Conservation (phyloP, 1,140 invertebrate genomes). For the Pogonognathellus flavescens region DNA sequence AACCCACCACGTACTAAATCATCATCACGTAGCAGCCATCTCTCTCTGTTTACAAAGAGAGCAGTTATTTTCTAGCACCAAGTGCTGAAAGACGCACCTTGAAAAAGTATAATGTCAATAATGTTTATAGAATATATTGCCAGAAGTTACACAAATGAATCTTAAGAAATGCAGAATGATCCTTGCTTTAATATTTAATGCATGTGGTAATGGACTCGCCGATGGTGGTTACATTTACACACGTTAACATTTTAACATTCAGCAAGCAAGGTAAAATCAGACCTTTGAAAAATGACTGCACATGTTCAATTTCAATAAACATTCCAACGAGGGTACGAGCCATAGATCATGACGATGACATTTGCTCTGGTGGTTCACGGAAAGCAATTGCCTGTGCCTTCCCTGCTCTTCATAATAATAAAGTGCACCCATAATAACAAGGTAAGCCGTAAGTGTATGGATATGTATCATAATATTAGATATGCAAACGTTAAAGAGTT, state of each 20-base stretch:
- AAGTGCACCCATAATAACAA: too few relatives aligned
- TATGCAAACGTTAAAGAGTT: too few relatives aligned
- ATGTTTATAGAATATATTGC: not conserved
- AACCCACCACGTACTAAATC: constrained; percentile 20
- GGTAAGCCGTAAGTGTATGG: too few relatives aligned
- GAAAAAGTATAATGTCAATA: not conserved
- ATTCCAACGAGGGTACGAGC: constrained; percentile 21
- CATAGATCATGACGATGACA: constrained; percentile 6
- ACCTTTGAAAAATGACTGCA: constrained; percentile 52
- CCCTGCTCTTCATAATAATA: too few relatives aligned
- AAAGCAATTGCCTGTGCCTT: not conserved
- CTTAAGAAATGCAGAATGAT: not conserved
- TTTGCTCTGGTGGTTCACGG: constrained; percentile 16
- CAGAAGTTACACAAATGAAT: too few relatives aligned
- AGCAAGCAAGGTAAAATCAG: constrained; percentile 27
- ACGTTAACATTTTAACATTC: constrained; percentile 41
- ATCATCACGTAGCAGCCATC: constrained; percentile 1
- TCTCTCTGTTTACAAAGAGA: constrained; percentile 18
- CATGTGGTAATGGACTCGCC: constrained; percentile 10
- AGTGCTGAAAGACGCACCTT: constrained; percentile 4
- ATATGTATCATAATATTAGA: too few relatives aligned
- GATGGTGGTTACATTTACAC: constrained; percentile 28
- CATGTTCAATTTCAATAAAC: constrained; percentile 58
- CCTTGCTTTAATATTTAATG: constrained; percentile 24
- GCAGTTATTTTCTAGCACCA: not conserved